Evolutionary conservation across 2,113 vertebrate species (phyloP).

Genomic region (Sebastes fasciatus): DNA sequence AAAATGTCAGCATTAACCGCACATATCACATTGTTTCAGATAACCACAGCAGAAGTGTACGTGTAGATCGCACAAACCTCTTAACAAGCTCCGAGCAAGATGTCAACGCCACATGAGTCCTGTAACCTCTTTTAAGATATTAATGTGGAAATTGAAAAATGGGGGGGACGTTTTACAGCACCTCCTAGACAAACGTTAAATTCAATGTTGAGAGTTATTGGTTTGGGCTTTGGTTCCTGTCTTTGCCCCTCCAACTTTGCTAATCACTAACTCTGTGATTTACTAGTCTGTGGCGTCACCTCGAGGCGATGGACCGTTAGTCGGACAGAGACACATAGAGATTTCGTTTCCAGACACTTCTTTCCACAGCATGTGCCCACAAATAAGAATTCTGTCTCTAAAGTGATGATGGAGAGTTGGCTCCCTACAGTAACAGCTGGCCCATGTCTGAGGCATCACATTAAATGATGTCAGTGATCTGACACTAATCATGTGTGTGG

Average conservation of each 20-base stretch:
- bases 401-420: slow-evolving; percentile 25
- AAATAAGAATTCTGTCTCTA: slow-evolving; percentile 43
- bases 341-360: slow-evolving; percentile 17
- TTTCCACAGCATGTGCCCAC: slow-evolving; percentile 11
- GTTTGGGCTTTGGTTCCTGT: slow-evolving; percentile 54
- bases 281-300: slow-evolving; percentile 33
- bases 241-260: slow-evolving; percentile 27
- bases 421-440: slow-evolving; percentile 65
- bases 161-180: slow-evolving; percentile 44
- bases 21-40: slow-evolving; percentile 12
- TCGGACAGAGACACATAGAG: slow-evolving; percentile 21
- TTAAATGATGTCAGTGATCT: slow-evolving; percentile 60
- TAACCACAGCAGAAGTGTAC: not conserved
- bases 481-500: slow-evolving; percentile 65
- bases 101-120: slow-evolving; percentile 12
- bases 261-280: slow-evolving; percentile 39
- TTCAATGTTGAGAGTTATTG: slow-evolving; percentile 60
- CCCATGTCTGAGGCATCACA: slow-evolving; percentile 55
- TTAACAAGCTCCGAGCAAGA: slow-evolving; percentile 18
- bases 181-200: slow-evolving; percentile 55
- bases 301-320: not conserved
- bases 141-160: slow-evolving; percentile 58
- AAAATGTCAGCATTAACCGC: not conserved
- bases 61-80: slow-evolving; percentile 3
- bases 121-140: slow-evolving; percentile 51